Evolutionary conservation across 2,888 invertebrate species (phyloP), one percentile per base, ranked within the genome.

Genomic region (Orchestes rusci): DNA sequence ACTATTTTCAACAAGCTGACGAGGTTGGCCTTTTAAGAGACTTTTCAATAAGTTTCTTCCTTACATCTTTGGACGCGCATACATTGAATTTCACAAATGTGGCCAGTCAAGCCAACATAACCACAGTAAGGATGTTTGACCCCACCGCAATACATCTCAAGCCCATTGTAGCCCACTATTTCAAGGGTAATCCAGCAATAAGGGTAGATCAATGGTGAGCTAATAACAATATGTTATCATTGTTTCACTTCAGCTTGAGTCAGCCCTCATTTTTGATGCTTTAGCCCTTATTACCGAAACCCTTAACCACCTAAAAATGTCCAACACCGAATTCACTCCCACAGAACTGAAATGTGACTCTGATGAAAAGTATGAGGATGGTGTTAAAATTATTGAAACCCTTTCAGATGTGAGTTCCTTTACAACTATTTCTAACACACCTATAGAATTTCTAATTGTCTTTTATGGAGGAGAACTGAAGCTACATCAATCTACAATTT

Each of bases 11-110:
- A n/a, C 84, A 92, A 69, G 89, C 92, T 1, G 75, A 79, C 53
- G 80, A 85, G 64, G 77, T 94, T 3, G 84, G 85, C 45, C 77
- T 93, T 70, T 72, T 91, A 53, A 31, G 46, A 7, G 83, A 81
- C 3, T 80, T 83, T 58, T 58, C 57, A 29, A 82, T 84, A 68
- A 75, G 73, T 57, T 80, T 76, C 56, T 69, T 82, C 36, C 61
- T 82, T 36, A 78, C 80, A 0, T 73, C 75, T 30, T 60, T 82
- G 70, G 82, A 84, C 58, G 72, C 84, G 3, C 79, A 82, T 52
- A 79, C 76, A 5, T 58, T 83, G 7, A 73, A 82, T 53, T 70
- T 80, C 42, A 67, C 71, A 18, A 66, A 71, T 10, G 73, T 84
- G 37, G 72, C 76, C 40, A 74, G 77, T 0, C 74, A 74, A 45